Evolutionary conservation across 30 jellyfish, hydroid and myxozoan genomes (phyloP).

Genomic region (Aurelia aurita complex sp. Pacific): DNA sequence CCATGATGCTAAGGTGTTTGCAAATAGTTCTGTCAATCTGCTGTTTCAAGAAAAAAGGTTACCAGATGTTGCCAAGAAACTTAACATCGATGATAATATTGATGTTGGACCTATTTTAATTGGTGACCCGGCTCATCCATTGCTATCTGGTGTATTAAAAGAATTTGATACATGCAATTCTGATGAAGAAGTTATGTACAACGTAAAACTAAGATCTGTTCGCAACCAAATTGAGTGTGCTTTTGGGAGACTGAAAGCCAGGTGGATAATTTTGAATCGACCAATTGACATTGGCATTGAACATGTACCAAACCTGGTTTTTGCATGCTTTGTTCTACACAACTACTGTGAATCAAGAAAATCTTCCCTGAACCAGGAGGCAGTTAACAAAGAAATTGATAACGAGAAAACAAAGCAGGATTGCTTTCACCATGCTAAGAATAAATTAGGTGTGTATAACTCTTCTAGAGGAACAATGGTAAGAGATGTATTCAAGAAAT

Average conservation of each 20-base stretch:
- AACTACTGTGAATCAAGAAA: slow-evolving; percentile 50
- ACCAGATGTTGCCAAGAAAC: slow-evolving; percentile 45
- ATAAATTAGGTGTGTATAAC: too few relatives aligned
- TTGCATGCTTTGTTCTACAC: slow-evolving; percentile 29
- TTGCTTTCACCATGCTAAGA: too few relatives aligned
- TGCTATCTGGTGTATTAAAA: slow-evolving; percentile 51
- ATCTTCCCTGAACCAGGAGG: slow-evolving; percentile 12
- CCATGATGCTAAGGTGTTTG: not conserved
- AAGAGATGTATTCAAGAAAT: slow-evolving; percentile 1
- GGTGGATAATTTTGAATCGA: slow-evolving; percentile 49
- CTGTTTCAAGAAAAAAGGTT: too few relatives aligned
- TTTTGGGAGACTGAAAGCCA: slow-evolving; percentile 60
- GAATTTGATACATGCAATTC: not conserved
- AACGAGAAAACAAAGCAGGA: too few relatives aligned
- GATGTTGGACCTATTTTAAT: slow-evolving; percentile 62
- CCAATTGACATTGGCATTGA: slow-evolving; percentile 37
- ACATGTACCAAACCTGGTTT: not conserved
- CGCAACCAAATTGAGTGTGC: slow-evolving; percentile 66
- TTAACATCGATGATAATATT: slow-evolving; percentile 38
- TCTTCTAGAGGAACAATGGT: not conserved
- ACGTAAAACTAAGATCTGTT: slow-evolving; percentile 38
- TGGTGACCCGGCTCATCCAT: slow-evolving; percentile 87
- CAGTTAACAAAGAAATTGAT: not conserved
- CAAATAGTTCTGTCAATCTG: too few relatives aligned
- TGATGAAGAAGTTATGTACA: slow-evolving; percentile 50